Evolutionary conservation across 2,797 vertebrate species (phyloP), one percentile per base, ranked within the genome.

Genomic region (Crypturellus tataupa): DNA sequence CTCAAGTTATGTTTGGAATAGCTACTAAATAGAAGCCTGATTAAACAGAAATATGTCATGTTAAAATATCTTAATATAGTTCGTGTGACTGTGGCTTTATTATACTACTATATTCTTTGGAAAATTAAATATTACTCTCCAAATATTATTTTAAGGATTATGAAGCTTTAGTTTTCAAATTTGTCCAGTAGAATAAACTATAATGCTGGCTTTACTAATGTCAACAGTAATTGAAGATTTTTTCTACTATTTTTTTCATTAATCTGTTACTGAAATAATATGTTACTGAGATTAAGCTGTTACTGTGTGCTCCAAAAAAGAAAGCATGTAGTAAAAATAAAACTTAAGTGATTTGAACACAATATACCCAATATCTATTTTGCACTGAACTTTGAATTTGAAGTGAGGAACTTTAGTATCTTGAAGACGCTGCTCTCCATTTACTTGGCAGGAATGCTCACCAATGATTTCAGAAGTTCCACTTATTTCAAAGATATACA

Each of bases 71-170:
- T 90, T 94, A 68, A 95, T 93, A 85, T 49, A 40, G 25, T 33
- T 91, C 44, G 49, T 85, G 96, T 94, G 93, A 89, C 76, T 35
- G 31, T 65, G 47, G 37, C 12, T 93, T 92, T 88, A 91, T 92
- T 91, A 70, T n/a, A 85, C 68, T 88, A 47, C 35, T 93, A 90
- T 40, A 72, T 93, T 95, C 86, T 89, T 93, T 72, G 75, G 44
- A 80, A 97, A 94, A 69, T 87, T 77, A 95, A 96, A 96, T 75
- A 78, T 20, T 71, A 71, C 29, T 96, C 84, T 95, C 90, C 87
- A 96, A 97, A 97, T 97, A 94, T 94, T 97, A 75, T 87, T 97
- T 96, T 93, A 95, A 90, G 95, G 94, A 94, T 95, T 92, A 94
- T 80, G 63, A 91, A 82, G 80, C 64, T 97, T 75, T 89, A 90